Evolutionary conservation across 2,888 invertebrate species (phyloP).

Genomic region (Callinectes sapidus): DNA sequence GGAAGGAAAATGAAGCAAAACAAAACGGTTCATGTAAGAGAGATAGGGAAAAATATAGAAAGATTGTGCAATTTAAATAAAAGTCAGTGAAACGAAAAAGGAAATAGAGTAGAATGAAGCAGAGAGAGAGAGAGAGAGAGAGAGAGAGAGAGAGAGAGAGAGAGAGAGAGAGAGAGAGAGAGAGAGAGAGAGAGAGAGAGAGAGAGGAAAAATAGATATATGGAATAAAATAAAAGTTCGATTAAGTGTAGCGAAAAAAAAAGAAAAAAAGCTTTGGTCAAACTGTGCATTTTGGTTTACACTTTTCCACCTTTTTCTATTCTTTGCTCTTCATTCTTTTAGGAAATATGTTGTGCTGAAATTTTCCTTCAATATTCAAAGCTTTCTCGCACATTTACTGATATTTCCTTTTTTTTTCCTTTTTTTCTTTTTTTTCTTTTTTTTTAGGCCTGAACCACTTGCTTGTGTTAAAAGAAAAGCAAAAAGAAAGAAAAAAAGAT

Average conservation of each 20-base stretch:
- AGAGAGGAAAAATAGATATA: neutral
- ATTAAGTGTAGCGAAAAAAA: neutral
- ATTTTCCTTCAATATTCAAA: neutral
- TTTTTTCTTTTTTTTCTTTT: no score
- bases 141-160: neutral
- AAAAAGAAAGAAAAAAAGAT: neutral
- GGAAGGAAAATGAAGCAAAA: neutral
- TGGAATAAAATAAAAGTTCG: neutral
- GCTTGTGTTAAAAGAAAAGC: neutral
- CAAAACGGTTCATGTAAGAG: neutral
- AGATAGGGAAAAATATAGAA: no score
- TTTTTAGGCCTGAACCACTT: no score
- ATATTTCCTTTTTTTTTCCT: neutral
- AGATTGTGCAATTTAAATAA: no score
- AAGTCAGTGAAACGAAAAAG: neutral
- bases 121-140: no score
- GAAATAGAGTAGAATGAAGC: neutral
- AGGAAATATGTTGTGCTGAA: neutral
- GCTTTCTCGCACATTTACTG: neutral
- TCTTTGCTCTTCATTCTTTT: neutral
- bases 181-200: neutral
- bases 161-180: slow-evolving; percentile 1
- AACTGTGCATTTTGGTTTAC: neutral
- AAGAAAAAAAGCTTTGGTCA: neutral
- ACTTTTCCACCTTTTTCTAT: neutral